A percentile compares a stretch with the other conserved stretches of the same genome.
Conservation (phyloP, 2,797 vertebrate species). For the Yasuhikotakia modesta region DNA sequence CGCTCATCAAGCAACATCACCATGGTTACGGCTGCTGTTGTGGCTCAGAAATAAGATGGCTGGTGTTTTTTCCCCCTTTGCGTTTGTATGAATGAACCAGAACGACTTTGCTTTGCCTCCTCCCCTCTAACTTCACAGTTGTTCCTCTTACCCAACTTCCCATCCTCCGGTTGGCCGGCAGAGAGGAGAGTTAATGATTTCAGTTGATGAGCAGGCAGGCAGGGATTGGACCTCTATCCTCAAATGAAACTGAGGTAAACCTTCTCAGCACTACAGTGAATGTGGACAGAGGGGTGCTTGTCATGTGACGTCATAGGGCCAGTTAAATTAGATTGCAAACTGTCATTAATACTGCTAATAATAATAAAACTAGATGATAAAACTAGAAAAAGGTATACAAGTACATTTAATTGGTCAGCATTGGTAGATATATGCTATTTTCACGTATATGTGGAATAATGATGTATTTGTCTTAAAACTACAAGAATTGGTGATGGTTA, state of each 20-base stretch:
- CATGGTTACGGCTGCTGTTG: constrained; percentile 81
- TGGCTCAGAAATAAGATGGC: constrained; percentile 80
- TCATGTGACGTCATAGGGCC: neutral
- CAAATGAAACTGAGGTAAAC: constrained; percentile 1
- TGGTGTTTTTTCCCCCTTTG: constrained; percentile 57
- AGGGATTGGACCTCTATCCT: constrained; percentile 10
- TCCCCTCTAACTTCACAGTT: constrained; percentile 18
- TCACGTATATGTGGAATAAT: neutral
- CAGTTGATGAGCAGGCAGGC: constrained; percentile 16
- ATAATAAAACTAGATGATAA: no score
- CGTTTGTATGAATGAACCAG: constrained; percentile 75
- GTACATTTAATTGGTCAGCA: neutral
- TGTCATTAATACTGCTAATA: neutral
- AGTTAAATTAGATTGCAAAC: neutral
- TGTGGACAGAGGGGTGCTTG: neutral
- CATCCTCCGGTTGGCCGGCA: constrained; percentile 15
- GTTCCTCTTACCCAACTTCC: constrained; percentile 6
- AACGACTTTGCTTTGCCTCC: constrained; percentile 54
- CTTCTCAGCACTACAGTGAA: neutral
- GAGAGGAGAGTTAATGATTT: constrained; percentile 18
- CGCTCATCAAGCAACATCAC: constrained; percentile 79
- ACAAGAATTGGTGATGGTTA: neutral
- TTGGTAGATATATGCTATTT: neutral
- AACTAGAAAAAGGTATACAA: neutral
- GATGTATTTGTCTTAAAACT: neutral